Evolutionary conservation across 2,888 invertebrate species (phyloP).

Genomic region (Coenonympha glycerion): DNA sequence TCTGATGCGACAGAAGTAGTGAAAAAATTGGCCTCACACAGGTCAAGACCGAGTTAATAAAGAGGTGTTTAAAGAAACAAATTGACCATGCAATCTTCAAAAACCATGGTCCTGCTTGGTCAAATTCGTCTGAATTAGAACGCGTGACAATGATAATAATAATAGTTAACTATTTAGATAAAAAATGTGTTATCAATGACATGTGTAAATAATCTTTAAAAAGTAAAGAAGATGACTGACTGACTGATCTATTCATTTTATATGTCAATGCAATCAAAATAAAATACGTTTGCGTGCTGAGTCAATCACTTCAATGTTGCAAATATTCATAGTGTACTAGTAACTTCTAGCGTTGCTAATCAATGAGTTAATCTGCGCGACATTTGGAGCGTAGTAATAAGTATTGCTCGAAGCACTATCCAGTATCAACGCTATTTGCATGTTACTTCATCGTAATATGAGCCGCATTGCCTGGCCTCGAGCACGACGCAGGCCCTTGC

Average conservation of each 20-base stretch:
- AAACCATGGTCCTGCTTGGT: no score
- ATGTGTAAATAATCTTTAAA: no score
- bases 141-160: no score
- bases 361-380: constrained; percentile 21
- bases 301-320: not conserved
- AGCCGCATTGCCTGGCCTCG: constrained; percentile 17
- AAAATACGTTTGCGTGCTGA: no score
- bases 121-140: no score
- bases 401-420: constrained; percentile 16
- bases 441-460: constrained; percentile 24
- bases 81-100: no score
- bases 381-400: constrained; percentile 26
- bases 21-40: not conserved
- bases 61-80: not conserved
- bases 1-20: not conserved
- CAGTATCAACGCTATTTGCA: constrained; percentile 13
- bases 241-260: no score
- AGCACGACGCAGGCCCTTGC: constrained; percentile 4
- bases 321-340: not conserved
- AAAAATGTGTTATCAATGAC: no score
- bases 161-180: no score
- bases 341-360: constrained; percentile 15
- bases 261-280: no score
- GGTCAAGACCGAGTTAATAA: not conserved
- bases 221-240: no score